Evolutionary conservation across 37 sponge, comb jelly and placozoan species (phyloP), one percentile per base, ranked within the genome.

Genomic region (Hexactinellida sp.): DNA sequence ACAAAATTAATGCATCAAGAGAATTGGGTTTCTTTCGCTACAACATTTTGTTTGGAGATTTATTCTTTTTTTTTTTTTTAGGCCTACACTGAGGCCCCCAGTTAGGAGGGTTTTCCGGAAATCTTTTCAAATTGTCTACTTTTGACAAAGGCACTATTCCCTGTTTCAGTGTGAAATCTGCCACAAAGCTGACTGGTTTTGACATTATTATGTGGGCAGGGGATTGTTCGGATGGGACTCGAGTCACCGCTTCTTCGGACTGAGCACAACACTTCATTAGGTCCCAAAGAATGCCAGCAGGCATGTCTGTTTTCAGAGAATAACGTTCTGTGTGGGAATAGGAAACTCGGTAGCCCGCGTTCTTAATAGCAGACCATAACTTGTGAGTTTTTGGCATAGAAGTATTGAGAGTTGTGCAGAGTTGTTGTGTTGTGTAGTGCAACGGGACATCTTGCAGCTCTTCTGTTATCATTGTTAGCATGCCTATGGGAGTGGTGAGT

Each of bases 61-160:
- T n/a, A n/a, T 28, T 63, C 21, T n/a, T 10, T 23, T 63, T 10
- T 3, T 89, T 89, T 89, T 95, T 98, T 39, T 93, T 92, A 36
- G 96, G 95, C 55, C 92, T 91, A 24, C 93, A 83, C 54, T 95
- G 96, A 9, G 99, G 99, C 32, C 99, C 99, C 99, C 99, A 99
- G 87, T 99, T 96, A 13, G 96, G 88, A 23, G 99, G 99, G 36
- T 96, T 96, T 47, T 91, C 91, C 0, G 94, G 99, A 85, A 93
- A 99, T 34, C 99, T 82, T 21, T 84, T 38, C 84, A 99, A 63
- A 85, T 92, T 92, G 0, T 86, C 83, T 24, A 86, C 37, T 37
- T 90, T 84, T 24, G 97, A 96, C 3, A 87, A 84, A 55, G 97
- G 95, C 38, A 94, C 91, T 13, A 95, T 95, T 82, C 91, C 93